Evolutionary conservation across 2,113 vertebrate genomes (phyloP).

Genomic region (Tetraodon nigroviridis): DNA sequence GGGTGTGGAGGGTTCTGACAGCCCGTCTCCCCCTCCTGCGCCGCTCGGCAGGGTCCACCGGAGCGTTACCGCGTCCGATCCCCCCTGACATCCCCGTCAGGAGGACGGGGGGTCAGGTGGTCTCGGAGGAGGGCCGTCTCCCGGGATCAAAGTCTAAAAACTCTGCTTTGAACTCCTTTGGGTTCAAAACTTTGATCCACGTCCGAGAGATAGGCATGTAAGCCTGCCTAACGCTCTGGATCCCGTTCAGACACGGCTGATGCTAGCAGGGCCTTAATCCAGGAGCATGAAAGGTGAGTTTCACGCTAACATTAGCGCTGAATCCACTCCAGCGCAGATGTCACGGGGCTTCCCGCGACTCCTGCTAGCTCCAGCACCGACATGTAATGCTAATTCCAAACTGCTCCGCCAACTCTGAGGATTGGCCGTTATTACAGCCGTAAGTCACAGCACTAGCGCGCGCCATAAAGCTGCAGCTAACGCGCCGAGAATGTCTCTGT

Average conservation of each 20-base stretch:
- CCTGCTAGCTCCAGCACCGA: too few relatives aligned
- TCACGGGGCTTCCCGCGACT: too few relatives aligned
- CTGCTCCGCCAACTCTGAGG: conserved; percentile 41
- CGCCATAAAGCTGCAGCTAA: conserved; percentile 59
- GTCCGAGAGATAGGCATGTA: too few relatives aligned
- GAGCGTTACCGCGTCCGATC: conserved; percentile 46
- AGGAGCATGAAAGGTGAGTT: too few relatives aligned
- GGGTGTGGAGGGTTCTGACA: conserved; percentile 49
- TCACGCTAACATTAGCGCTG: too few relatives aligned
- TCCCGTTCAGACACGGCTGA: too few relatives aligned
- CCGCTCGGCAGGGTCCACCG: conserved; percentile 39
- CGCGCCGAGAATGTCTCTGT: conserved; percentile 42
- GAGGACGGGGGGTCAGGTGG: conserved; percentile 7
- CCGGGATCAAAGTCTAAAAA: conserved; percentile 28
- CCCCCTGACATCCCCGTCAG: conserved; percentile 47
- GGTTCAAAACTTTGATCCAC: too few relatives aligned
- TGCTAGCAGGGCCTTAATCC: too few relatives aligned
- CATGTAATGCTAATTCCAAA: conserved; percentile 39
- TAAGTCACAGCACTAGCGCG: conserved; percentile 44
- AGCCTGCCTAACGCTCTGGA: too few relatives aligned
- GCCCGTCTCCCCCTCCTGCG: conserved; percentile 56
- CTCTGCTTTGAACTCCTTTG: too few relatives aligned
- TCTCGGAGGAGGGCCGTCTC: conserved; percentile 52
- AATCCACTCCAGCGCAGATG: too few relatives aligned
- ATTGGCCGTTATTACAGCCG: conserved; percentile 58